Percentiles rank a stretch among this genome's conserved stretches.
These are phyloP conservation scores for Lacanobia wlatinum DNA, from an alignment of 2,888 invertebrate species.

Conservation along the genomic window DNA sequence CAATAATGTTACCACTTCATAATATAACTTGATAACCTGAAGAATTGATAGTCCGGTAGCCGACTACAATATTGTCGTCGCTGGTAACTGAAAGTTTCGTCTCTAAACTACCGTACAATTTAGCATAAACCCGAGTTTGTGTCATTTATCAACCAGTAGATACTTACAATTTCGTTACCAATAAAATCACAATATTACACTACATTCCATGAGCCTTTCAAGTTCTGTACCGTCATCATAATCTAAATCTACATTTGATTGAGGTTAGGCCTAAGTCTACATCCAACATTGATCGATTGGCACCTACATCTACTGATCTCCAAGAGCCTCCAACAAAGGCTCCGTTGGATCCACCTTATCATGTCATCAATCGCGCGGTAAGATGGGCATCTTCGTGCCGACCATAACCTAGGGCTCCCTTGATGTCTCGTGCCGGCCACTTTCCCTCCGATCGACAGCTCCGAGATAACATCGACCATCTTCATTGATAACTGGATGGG, in stretches of 20 bases:
- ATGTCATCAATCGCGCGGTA: constrained; percentile 30
- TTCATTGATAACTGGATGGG: constrained; percentile 83
- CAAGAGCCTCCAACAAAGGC: constrained; percentile 26
- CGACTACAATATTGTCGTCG: background rate
- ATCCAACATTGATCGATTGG: constrained; percentile 43
- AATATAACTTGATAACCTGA: too few species aligned
- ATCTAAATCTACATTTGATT: constrained; percentile 23
- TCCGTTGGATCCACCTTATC: constrained; percentile 27
- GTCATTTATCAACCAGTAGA: background rate
- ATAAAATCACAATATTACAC: too few species aligned
- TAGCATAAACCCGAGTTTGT: background rate
- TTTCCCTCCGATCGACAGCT: constrained; percentile 72
- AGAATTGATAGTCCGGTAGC: too few species aligned
- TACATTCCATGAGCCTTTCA: background rate
- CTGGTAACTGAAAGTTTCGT: background rate
- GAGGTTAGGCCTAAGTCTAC: background rate
- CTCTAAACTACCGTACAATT: background rate
- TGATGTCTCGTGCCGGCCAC: constrained; percentile 66
- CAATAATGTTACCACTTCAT: too few species aligned
- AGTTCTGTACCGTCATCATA: background rate
- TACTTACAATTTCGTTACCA: too few species aligned
- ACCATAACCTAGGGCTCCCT: constrained; percentile 67
- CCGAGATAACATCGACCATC: constrained; percentile 79
- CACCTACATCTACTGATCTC: constrained; percentile 22
- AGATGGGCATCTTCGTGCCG: constrained; percentile 43